Conservation (phyloP, 1,140 invertebrate species). For the Trialeurodes vaporariorum region DNA sequence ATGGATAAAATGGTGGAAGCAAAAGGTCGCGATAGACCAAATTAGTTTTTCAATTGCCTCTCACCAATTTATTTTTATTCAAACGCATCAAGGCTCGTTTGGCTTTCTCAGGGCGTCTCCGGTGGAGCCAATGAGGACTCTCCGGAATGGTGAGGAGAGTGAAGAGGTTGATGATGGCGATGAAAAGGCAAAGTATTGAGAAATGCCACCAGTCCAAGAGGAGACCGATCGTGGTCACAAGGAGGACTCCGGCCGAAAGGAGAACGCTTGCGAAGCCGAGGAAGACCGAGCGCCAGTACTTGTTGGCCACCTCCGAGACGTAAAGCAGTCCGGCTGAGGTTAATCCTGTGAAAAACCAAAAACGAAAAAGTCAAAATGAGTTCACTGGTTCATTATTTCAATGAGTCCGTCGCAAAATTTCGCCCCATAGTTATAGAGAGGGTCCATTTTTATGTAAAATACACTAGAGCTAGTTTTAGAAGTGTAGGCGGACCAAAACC, state of each 20-base stretch:
- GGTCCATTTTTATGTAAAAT: too few relatives aligned
- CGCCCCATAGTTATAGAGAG: too few relatives aligned
- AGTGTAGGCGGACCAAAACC: too few relatives aligned
- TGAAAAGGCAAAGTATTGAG: constrained; percentile 33
- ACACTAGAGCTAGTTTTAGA: too few relatives aligned
- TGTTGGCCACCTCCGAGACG: constrained; percentile 43
- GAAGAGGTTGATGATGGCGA: constrained; percentile 13
- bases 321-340: constrained; percentile 42
- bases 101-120: constrained; percentile 24
- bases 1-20: too few relatives aligned
- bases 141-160: not conserved
- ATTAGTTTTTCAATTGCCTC: too few relatives aligned
- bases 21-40: too few relatives aligned
- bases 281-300: constrained; percentile 39
- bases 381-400: too few relatives aligned
- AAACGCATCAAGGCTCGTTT: constrained; percentile 35
- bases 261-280: constrained; percentile 42
- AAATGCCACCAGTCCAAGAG: constrained; percentile 38
- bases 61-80: constrained; percentile 32
- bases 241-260: constrained; percentile 37
- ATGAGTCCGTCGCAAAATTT: too few relatives aligned
- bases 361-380: too few relatives aligned
- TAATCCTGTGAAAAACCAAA: constrained; percentile 38
- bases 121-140: constrained; percentile 43
- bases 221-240: constrained; percentile 33